Conservation (phyloP, 2,888 invertebrate genomes). For the Julus scanicus region DNA sequence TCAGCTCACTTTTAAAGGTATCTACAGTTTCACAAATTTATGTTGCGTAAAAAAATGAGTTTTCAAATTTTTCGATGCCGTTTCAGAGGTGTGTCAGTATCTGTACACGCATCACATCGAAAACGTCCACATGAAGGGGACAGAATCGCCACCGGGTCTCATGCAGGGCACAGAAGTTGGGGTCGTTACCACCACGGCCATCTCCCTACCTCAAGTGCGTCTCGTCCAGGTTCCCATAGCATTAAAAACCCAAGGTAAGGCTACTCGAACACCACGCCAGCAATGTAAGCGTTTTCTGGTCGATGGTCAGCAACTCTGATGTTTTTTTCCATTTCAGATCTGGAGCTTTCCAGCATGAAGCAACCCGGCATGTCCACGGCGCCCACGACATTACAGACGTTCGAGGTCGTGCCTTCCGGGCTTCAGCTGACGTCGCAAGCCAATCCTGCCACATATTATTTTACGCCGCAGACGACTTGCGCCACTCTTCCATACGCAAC, state of each 20-base stretch:
- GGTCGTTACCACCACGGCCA: constrained; percentile 7
- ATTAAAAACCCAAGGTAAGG: constrained; percentile 52
- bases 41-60: neutral
- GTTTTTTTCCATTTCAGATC: neutral
- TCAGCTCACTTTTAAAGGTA: constrained; percentile 62
- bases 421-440: constrained; percentile 58
- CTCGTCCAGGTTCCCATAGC: constrained; percentile 51
- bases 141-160: neutral
- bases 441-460: constrained; percentile 59
- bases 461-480: constrained; percentile 57
- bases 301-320: no score
- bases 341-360: neutral
- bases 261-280: neutral
- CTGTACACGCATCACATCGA: constrained; percentile 63
- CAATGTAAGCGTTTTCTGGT: no score
- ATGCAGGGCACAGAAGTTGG: neutral
- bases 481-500: constrained; percentile 59
- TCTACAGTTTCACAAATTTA: neutral
- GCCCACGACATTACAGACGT: constrained; percentile 57
- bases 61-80: neutral
- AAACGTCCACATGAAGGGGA: constrained; percentile 62
- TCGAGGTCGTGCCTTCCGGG: constrained; percentile 59
- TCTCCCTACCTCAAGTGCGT: constrained; percentile 55
- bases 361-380: neutral
- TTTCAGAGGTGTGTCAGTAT: constrained; percentile 63